Base-by-base conservation (phyloP, 1,140 invertebrate genomes). In the Magallana gigas region DNA sequence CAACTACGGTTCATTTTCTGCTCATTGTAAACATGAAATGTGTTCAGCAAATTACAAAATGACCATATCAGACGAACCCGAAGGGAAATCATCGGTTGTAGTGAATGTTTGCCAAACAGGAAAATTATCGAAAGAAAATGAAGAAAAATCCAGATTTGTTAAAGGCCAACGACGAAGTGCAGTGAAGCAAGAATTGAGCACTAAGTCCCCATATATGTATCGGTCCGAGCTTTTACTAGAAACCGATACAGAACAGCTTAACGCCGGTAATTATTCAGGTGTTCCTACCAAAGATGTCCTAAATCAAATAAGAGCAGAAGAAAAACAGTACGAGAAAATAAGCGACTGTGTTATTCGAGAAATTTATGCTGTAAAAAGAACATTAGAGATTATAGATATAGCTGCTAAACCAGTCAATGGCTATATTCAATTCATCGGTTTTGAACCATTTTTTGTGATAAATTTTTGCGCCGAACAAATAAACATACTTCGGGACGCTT, bases 391-490 rank as follows among this genome's bases (percentile, higher is more conserved):
- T 57, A 12, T 82, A 9, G 29, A 56, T 18, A n/a, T 23, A 57
- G 12, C 36, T 1, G 3, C 29, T 12, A 82, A 57, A 82, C 11
- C 36, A 4, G 11, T 82, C 36, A 82, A 56, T 14, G 80, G 80
- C n/a, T 82, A 82, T 36, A 82, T 82, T 82, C 80, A 82, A 36
- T 82, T 56, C n/a, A 57, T 71, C 8, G n/a, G 64, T 23, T 71
- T 23, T 71, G 64, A 71, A 23, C 64, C 64, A 9, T 57, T 82
- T 82, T 82, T 57, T 82, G 36, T 48, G 8, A 82, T 82, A 16
- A 82, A 82, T 82, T 82, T 57, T 56, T 82, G 80, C 80, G 80
- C 48, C 11, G 80, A 82, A 14, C 80, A 82, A 82, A 82, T 82
- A 14, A 57, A 36, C n/a, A 29, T 82, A 16, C 80, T 82, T 8